Evolutionary conservation across 2,797 vertebrate genomes (phyloP).

Genomic region (Masticophis lateralis): DNA sequence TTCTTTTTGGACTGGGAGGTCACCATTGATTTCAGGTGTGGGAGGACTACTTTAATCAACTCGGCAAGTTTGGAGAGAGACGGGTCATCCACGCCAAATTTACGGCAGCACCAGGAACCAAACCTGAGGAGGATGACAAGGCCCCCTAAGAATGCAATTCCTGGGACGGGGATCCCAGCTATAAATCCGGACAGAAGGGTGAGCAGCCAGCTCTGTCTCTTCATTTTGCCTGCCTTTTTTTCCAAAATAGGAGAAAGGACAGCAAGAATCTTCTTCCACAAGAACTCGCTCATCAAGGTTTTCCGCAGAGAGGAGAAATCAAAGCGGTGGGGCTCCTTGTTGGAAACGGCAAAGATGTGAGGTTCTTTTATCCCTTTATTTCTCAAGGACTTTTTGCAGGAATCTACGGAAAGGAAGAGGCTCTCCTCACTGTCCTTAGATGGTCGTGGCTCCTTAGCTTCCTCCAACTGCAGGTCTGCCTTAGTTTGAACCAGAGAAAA

Average conservation of each 20-base stretch:
- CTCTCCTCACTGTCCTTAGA: not conserved
- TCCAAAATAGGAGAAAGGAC: slow-evolving; percentile 14
- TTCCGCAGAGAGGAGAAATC: slow-evolving; percentile 50
- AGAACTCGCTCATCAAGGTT: slow-evolving; percentile 47
- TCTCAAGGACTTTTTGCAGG: slow-evolving; percentile 35
- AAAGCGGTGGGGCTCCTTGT: slow-evolving; percentile 1
- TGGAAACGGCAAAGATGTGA: slow-evolving; percentile 57
- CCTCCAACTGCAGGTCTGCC: slow-evolving; percentile 48
- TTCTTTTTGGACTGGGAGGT: slow-evolving; percentile 4
- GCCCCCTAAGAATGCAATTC: slow-evolving; percentile 28
- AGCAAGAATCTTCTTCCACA: slow-evolving; percentile 39
- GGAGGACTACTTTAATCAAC: slow-evolving; percentile 24
- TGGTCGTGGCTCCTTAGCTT: not conserved
- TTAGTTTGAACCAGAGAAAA: slow-evolving; percentile 63
- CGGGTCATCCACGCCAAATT: slow-evolving; percentile 58
- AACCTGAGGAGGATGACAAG: slow-evolving; percentile 33
- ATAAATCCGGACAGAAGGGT: not conserved
- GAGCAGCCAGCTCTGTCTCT: slow-evolving; percentile 15
- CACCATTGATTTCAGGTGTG: slow-evolving; percentile 48
- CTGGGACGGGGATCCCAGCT: slow-evolving; percentile 46
- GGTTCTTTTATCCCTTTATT: slow-evolving; percentile 6
- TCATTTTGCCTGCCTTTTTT: slow-evolving; percentile 16
- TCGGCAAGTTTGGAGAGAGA: slow-evolving; percentile 54
- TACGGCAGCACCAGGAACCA: slow-evolving; percentile 48
- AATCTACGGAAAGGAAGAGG: slow-evolving; percentile 29